Conservation (phyloP, 2,113 vertebrate genomes). For the Bubo blakistoni region DNA sequence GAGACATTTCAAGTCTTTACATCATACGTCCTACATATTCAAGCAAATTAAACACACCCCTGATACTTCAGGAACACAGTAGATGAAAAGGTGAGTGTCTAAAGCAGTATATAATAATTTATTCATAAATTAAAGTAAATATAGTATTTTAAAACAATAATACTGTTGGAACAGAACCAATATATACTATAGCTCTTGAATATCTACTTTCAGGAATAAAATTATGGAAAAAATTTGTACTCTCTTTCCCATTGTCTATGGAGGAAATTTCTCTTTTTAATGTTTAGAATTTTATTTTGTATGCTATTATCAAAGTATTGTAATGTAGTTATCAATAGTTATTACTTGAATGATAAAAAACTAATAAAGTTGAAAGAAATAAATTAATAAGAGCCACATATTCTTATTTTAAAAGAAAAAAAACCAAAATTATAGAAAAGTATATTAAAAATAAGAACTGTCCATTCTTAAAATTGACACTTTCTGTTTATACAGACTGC, state of each 20-base stretch:
- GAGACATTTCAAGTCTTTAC: conserved; percentile 4
- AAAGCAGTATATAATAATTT: not conserved
- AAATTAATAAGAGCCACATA: not conserved
- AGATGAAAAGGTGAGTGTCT: not conserved
- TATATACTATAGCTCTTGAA: not conserved
- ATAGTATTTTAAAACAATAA: not conserved
- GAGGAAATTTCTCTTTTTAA: not conserved
- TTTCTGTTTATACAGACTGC: not conserved
- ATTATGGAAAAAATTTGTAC: not conserved
- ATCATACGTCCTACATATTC: not conserved
- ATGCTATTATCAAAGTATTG: not conserved
- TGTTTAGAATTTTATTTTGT: not conserved
- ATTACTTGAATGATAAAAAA: not conserved
- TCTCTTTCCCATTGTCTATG: not conserved
- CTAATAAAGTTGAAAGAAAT: not conserved
- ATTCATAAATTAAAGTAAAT: not conserved
- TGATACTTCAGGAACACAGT: not conserved
- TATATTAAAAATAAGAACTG: not conserved
- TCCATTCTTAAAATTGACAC: not conserved
- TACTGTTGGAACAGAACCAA: not conserved
- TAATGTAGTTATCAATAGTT: not conserved
- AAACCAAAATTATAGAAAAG: not conserved
- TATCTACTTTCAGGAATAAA: not conserved
- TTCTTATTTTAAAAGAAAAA: not conserved
- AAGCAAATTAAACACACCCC: not conserved